These are phyloP conservation scores for Antedon mediterranea DNA, from an alignment of 53 echinoderm and acorn worm species.

Conservation along the genomic window DNA sequence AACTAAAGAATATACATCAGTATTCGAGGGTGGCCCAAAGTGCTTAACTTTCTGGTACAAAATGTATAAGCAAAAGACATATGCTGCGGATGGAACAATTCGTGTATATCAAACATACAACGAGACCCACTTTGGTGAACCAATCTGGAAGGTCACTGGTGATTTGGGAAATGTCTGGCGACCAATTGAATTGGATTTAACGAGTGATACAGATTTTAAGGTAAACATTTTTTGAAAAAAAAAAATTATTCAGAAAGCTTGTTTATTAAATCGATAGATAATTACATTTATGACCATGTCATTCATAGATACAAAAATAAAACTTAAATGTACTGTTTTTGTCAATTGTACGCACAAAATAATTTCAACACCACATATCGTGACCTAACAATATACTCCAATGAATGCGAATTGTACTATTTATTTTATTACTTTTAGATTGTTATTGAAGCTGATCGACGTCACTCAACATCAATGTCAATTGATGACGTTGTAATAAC, in stretches of 20 bases:
- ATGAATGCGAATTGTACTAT: too few relatives aligned
- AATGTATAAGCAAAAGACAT: not conserved
- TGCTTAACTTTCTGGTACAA: not conserved
- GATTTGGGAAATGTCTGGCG: not conserved
- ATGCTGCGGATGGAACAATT: not conserved
- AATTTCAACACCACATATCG: too few relatives aligned
- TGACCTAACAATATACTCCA: too few relatives aligned
- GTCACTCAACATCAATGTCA: not conserved
- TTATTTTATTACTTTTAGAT: not conserved
- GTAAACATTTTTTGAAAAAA: not conserved
- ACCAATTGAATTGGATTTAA: not conserved
- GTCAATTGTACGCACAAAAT: too few relatives aligned
- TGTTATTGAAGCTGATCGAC: not conserved
- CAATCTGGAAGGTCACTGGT: not conserved
- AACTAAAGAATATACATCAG: not conserved
- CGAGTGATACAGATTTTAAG: not conserved
- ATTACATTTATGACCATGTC: too few relatives aligned
- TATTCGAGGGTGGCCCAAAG: not conserved
- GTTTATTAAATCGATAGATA: too few relatives aligned
- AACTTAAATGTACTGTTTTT: too few relatives aligned
- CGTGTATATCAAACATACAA: not conserved
- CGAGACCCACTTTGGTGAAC: not conserved
- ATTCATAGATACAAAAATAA: too few relatives aligned
- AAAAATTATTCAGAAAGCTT: too few relatives aligned
- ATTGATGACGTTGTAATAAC: not conserved